These are phyloP conservation scores for Lucifuga dentata DNA, from an alignment of 2,113 vertebrate genomes.

Conservation along the genomic window DNA sequence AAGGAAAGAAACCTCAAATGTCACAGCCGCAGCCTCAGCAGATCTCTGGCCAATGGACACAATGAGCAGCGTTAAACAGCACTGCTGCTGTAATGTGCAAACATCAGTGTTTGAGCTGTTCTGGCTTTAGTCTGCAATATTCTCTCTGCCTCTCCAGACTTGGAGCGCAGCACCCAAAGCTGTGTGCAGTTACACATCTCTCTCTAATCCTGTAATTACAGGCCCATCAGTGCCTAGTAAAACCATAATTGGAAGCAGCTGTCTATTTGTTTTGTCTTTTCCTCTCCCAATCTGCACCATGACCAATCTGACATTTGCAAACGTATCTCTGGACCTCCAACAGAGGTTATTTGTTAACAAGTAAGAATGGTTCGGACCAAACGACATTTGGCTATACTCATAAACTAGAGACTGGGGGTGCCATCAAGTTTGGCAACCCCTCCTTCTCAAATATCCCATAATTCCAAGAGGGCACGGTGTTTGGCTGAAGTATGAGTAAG, in stretches of 20 bases:
- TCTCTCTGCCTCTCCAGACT: slow-evolving; percentile 68
- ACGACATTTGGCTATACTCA: slow-evolving; percentile 52
- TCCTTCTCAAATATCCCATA: slow-evolving; percentile 38
- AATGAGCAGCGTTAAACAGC: slow-evolving; percentile 48
- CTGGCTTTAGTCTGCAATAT: slow-evolving; percentile 48
- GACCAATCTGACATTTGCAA: slow-evolving; percentile 77
- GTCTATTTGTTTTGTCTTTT: slow-evolving; percentile 79
- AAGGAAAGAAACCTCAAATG: slow-evolving; percentile 39
- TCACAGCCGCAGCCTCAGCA: slow-evolving; percentile 48
- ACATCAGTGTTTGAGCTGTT: slow-evolving; percentile 70
- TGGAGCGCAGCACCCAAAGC: slow-evolving; percentile 71
- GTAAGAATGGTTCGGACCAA: slow-evolving; percentile 43
- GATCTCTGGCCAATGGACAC: slow-evolving; percentile 59
- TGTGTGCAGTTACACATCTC: slow-evolving; percentile 79
- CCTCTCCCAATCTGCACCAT: slow-evolving; percentile 65
- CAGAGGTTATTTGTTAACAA: slow-evolving; percentile 46
- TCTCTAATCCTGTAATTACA: slow-evolving; percentile 84
- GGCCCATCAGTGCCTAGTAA: slow-evolving; percentile 81
- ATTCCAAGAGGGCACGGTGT: slow-evolving; percentile 41
- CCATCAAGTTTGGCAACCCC: slow-evolving; percentile 27
- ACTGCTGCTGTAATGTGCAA: slow-evolving; percentile 69
- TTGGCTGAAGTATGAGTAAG: slow-evolving; percentile 28
- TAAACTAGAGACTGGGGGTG: slow-evolving; percentile 25
- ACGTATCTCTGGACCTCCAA: slow-evolving; percentile 67
- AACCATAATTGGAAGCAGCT: slow-evolving; percentile 83